These are phyloP conservation scores for Lepidocolaptes lacrymiger DNA, from an alignment of 2,797 vertebrate species.

Conservation along the genomic window DNA sequence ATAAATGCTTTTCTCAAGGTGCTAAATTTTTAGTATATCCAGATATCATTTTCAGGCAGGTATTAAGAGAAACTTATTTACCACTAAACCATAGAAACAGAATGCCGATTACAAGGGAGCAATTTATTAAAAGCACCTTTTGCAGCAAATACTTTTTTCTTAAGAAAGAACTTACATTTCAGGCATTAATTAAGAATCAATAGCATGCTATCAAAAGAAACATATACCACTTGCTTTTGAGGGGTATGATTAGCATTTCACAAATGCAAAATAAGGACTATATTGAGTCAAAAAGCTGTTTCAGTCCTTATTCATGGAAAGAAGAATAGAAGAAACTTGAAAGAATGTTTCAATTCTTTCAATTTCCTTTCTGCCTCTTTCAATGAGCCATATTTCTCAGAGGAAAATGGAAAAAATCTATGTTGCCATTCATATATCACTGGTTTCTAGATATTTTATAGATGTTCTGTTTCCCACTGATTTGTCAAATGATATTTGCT, in stretches of 20 bases:
- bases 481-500: not conserved
- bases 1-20: not conserved
- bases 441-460: not conserved
- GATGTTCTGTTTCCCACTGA: not conserved
- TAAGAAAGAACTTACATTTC: not conserved
- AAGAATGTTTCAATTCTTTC: not conserved
- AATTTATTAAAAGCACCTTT: not conserved
- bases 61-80: not conserved
- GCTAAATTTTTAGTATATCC: not conserved
- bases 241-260: not conserved
- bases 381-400: not conserved
- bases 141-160: not conserved
- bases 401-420: not conserved
- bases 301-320: not conserved
- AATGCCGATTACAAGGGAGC: not conserved
- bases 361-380: rapidly evolving
- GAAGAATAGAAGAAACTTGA: not conserved
- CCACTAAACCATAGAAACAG: not conserved
- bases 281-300: not conserved
- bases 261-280: not conserved
- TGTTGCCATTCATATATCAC: not conserved
- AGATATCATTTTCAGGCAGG: not conserved
- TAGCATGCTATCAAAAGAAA: not conserved
- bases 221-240: not conserved
- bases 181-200: not conserved